phyloP scores from a whole-genome alignment of 2,888 invertebrate genomes.

The Dynastes maya region DNA sequence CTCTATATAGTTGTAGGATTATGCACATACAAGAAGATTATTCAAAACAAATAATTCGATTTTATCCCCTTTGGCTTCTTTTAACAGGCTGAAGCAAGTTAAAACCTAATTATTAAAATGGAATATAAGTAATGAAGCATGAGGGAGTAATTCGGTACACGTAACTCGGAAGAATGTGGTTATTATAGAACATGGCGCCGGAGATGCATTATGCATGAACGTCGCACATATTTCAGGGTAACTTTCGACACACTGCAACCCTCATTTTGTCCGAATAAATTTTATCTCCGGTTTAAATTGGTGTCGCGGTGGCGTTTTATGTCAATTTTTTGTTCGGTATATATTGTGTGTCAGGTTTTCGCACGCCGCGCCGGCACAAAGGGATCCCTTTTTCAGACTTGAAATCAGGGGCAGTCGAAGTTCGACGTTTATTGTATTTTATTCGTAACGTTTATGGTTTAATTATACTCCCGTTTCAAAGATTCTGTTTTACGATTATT shows the following conservation, averaged over 20 bases:
- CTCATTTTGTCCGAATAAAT: constrained; percentile 58
- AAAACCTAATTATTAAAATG: constrained; percentile 58
- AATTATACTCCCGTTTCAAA: constrained; percentile 43
- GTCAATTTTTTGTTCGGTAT: constrained; percentile 56
- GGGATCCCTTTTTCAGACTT: constrained; percentile 34
- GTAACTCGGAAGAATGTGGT: constrained; percentile 65
- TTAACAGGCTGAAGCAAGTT: constrained; percentile 36
- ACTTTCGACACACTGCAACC: constrained; percentile 64
- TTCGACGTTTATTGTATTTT: constrained; percentile 47
- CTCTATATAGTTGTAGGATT: too few species aligned
- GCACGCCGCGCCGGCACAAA: constrained; percentile 34
- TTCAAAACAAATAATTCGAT: constrained; percentile 9
- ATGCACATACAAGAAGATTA: background rate
- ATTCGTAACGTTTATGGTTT: constrained; percentile 46
- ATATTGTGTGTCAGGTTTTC: constrained; percentile 41
- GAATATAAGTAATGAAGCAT: constrained; percentile 63
- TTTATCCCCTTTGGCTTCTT: constrained; percentile 2
- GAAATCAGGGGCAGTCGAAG: constrained; percentile 29
- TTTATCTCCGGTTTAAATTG: constrained; percentile 63
- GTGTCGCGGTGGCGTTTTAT: constrained; percentile 59
- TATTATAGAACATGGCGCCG: constrained; percentile 65
- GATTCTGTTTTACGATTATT: constrained; percentile 41
- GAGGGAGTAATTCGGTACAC: constrained; percentile 63
- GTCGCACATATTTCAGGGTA: constrained; percentile 65
- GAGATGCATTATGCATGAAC: constrained; percentile 68